These are phyloP conservation scores for Synaphobranchus kaupii DNA, from an alignment of 2,797 vertebrate genomes.

Conservation along the genomic window DNA sequence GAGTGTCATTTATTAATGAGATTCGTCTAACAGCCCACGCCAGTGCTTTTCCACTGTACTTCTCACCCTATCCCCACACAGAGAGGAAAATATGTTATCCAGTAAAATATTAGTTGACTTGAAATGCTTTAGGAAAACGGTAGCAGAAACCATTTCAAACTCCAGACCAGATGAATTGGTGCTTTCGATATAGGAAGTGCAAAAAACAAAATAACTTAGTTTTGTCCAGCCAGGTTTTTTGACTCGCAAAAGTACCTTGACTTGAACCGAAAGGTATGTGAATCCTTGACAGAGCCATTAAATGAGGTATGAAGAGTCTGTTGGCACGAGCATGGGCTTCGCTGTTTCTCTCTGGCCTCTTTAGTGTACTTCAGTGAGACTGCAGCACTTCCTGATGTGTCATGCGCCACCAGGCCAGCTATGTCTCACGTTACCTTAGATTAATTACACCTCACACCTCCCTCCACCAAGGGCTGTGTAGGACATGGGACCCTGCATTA, in stretches of 20 bases:
- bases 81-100: not conserved
- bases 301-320: not conserved
- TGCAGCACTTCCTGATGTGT: not conserved
- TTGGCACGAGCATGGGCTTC: not conserved
- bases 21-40: not conserved
- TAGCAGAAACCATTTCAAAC: not conserved
- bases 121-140: not conserved
- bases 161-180: constrained; percentile 24
- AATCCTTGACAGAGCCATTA: not conserved
- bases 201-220: not conserved
- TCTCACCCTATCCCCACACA: not conserved
- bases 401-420: not conserved
- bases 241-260: constrained; percentile 22
- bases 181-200: constrained; percentile 10
- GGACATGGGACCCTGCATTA: too few species aligned
- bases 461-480: too few species aligned
- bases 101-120: not conserved
- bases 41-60: not conserved
- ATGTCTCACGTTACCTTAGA: not conserved
- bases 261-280: not conserved
- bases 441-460: too few species aligned
- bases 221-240: constrained; percentile 36
- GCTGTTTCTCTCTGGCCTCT: constrained; percentile 12
- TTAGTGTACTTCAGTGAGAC: constrained; percentile 12
- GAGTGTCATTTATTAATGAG: not conserved